Percentiles rank a stretch among this genome's conserved stretches.
Conservation (phyloP, 2,888 invertebrate species). For the Sphinx pinastri region DNA sequence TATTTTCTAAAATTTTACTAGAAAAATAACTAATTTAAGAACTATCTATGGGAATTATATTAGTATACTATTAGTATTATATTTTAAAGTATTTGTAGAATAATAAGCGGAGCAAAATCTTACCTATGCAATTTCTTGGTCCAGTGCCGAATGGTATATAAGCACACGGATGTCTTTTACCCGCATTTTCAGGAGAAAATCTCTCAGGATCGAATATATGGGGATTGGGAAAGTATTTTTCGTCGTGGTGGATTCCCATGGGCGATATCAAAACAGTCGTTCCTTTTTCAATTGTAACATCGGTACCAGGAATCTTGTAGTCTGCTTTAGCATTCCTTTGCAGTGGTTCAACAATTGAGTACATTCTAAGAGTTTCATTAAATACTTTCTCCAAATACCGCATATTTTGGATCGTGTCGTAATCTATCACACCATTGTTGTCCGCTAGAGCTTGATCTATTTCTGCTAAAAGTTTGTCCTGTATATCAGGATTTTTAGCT, state of each 20-base stretch:
- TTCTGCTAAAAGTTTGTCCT: no score
- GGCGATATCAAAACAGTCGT: constrained; percentile 54
- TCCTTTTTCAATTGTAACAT: no score
- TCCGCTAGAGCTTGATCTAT: no score
- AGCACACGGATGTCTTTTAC: constrained; percentile 55
- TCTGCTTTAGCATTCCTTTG: no score
- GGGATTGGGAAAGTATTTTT: constrained; percentile 67
- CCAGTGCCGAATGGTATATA: constrained; percentile 72
- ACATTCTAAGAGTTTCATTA: constrained; percentile 67
- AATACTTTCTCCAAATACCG: constrained; percentile 65
- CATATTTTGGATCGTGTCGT: constrained; percentile 64
- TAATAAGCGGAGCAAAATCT: constrained; percentile 35
- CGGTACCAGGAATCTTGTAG: no score
- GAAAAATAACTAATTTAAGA: no score
- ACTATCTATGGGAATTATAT: no score
- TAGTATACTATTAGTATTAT: no score
- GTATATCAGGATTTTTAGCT: no score
- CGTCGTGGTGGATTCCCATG: constrained; percentile 66
- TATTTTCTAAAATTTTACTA: no score
- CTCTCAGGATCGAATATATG: constrained; percentile 73
- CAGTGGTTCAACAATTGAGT: constrained; percentile 64
- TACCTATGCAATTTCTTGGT: constrained; percentile 72
- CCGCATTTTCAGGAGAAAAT: constrained; percentile 59
- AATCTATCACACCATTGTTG: constrained; percentile 57
- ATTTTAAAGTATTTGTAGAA: neutral